phyloP scores from a whole-genome alignment of 2,888 invertebrate species.

The Aproaerema taeniolella region DNA sequence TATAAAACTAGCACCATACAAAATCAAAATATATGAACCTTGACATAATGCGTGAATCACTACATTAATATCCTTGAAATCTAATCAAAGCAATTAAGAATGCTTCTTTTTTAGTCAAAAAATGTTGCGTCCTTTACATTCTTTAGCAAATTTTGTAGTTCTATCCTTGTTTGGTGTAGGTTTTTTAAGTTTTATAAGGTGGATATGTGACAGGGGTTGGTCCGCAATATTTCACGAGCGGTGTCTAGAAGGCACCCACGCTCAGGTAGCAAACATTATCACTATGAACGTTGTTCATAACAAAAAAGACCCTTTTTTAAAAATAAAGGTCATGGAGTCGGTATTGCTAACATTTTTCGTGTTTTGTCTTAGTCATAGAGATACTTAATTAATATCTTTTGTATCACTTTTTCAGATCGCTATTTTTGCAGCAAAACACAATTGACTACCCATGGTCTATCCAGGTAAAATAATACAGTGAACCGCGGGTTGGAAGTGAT shows the following conservation, averaged over 20 bases:
- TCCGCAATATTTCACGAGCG: conserved; percentile 64
- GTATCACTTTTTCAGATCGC: too few relatives aligned
- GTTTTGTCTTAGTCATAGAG: too few relatives aligned
- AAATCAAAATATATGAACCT: conserved; percentile 70
- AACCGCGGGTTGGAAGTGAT: too few relatives aligned
- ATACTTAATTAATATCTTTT: too few relatives aligned
- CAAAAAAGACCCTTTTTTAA: conserved; percentile 42
- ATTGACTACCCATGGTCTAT: too few relatives aligned
- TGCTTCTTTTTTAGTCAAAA: conserved; percentile 44
- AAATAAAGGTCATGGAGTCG: conserved; percentile 35
- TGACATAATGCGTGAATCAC: conserved; percentile 65
- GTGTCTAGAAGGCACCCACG: conserved; percentile 62
- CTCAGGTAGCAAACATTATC: conserved; percentile 75
- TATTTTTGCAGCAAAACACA: too few relatives aligned
- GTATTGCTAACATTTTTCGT: too few relatives aligned
- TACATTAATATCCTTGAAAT: conserved; percentile 76
- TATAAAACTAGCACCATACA: conserved; percentile 51
- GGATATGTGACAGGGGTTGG: conserved; percentile 71
- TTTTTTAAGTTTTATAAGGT: conserved; percentile 49
- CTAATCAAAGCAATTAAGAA: conserved; percentile 73
- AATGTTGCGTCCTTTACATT: conserved; percentile 30
- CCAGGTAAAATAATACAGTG: too few relatives aligned
- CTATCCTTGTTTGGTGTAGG: conserved; percentile 28
- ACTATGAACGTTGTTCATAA: conserved; percentile 62
- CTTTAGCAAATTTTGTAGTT: conserved; percentile 18